Evolutionary conservation across 2,113 vertebrate species (phyloP), one percentile per base, ranked within the genome.

Genomic region (Tychaedon coryphoeus): DNA sequence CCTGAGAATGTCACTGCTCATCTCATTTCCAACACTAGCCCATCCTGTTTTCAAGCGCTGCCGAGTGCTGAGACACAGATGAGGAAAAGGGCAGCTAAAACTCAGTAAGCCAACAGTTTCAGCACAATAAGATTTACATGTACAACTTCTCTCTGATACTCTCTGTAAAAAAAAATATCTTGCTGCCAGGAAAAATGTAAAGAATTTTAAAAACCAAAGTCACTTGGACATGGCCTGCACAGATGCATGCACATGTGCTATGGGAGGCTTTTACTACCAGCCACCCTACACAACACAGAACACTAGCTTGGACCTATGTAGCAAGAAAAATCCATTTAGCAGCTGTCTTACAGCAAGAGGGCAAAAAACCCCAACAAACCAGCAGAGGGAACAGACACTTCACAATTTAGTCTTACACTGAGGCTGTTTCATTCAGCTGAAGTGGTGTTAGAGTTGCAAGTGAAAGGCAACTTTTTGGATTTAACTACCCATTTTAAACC

Each of bases 161-260:
- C 18, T n/a, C 31, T 24, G 42, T 20, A 38, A 65, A 12, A 12
- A 76, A 36, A 65, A 6, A 12, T 14, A n/a, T 12, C 53, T 56
- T 72, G 14, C 57, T 28, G 19, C 20, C 43, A 50, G 40, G 26
- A 34, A 36, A 77, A 51, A 48, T 14, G 2, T 6, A 18, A 20
- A 53, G 43, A 2, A 50, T 9, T 25, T 25, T 7, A 42, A 58
- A 42, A 50, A 12, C 4, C 60, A 25, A 38, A 72, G 24, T 48
- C n/a, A 14, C 19, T 28, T 8, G 34, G 47, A 53, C 25, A 34
- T 5, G 25, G 25, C 22, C 54, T 50, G 47, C 43, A 33, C 0
- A 1, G 54, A 43, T 12, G 22, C 6, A 4, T 3, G 25, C 17
- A 19, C 36, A 15, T 0, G 10, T 3, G 1, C 29, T 33, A 47